Percentiles rank a stretch among this genome's conserved stretches.
Evolutionary conservation across 2,113 vertebrate genomes (phyloP).

Genomic region (Acrocephalus arundinaceus): DNA sequence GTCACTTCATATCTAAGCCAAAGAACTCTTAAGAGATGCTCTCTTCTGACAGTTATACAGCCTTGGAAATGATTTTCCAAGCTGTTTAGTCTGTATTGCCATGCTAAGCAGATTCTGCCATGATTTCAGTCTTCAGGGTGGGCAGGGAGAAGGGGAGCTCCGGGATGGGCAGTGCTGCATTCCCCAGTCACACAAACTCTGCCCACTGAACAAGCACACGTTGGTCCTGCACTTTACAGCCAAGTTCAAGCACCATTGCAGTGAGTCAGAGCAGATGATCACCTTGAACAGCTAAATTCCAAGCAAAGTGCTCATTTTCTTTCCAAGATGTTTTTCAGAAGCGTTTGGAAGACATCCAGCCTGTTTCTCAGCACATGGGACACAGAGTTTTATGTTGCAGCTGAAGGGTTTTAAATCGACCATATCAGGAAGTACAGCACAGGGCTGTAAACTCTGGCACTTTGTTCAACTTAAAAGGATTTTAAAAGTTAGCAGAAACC

Average conservation of each 20-base stretch:
- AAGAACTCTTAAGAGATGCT: background rate
- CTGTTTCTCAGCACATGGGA: background rate
- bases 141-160: background rate
- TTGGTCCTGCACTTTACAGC: background rate
- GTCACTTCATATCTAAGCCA: background rate
- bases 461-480: background rate
- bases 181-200: background rate
- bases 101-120: background rate
- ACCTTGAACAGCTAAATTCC: constrained; percentile 1
- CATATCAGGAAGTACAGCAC: background rate
- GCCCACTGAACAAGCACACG: background rate
- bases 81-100: background rate
- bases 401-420: background rate
- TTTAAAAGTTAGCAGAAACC: background rate
- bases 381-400: background rate
- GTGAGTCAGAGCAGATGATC: background rate
- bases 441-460: background rate
- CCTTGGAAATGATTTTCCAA: background rate
- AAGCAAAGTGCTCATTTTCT: background rate
- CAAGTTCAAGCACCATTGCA: background rate
- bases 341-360: background rate
- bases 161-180: background rate
- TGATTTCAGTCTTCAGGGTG: background rate
- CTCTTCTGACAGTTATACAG: background rate
- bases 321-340: constrained; percentile 11